Evolutionary conservation across 2,797 vertebrate species (phyloP), one percentile per base, ranked within the genome.

Genomic region (Merluccius polli): DNA sequence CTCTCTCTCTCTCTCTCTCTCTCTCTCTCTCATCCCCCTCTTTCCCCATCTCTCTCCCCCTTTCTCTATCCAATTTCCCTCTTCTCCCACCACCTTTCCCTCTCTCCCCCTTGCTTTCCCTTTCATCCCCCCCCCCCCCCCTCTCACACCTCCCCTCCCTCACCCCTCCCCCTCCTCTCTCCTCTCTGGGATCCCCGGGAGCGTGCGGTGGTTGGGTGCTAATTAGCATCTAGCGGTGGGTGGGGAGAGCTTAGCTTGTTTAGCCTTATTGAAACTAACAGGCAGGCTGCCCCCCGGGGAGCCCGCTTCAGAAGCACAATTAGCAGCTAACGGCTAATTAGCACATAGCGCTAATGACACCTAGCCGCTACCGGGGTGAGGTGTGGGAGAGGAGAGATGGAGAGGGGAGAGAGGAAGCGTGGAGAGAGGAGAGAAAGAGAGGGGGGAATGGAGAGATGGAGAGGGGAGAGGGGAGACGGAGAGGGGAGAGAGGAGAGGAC

Each of bases 141-240:
- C 59, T 76, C 21, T n/a, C n/a, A n/a, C n/a, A n/a, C n/a, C n/a
- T n/a, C n/a, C n/a, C 74, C 33, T 67, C 73, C 41, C 75, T 27
- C 41, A 44, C 73, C 18, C 41, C 65, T 67, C 77, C 65, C 65
- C 29, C 44, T 59, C 44, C 27, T 8, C 27, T 41, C 35, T 41
- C 68, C 72, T 69, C 77, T 48, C 71, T 73, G 68, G 72, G 77
- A 84, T 80, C 16, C 44, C 44, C 44, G 44, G 44, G 44, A 16
- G 44, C 16, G 44, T 18, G 44, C 44, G 44, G 44, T 48, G 44
- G 16, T 48, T 16, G 48, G 48, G 48, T 52, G 48, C 48, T 52
- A 18, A 52, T 52, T 52, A 52, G 18, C 48, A 52, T 52, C 16
- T 52, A 21, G 48, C 48, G 48, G 18, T 52, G 18, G 21, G 48